Evolutionary conservation across 1,140 invertebrate genomes (phyloP), one percentile per base, ranked within the genome.

Genomic region (Drosophila willistoni): DNA sequence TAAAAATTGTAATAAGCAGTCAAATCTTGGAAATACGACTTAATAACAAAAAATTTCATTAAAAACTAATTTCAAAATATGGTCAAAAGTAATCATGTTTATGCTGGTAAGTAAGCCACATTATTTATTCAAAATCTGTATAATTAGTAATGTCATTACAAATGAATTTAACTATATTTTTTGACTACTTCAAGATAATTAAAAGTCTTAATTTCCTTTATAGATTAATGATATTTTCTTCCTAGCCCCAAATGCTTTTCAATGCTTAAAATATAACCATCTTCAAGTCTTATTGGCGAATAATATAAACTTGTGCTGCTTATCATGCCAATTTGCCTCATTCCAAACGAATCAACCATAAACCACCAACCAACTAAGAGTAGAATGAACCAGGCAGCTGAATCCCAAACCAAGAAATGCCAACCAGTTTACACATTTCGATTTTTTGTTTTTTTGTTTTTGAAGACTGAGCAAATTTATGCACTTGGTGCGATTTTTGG

Each of bases 401-500:
- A 44, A 36, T 33, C 17, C 25, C 13, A 39, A 39, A 56, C 44
- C 51, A 61, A 10, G 22, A 19, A 64, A 34, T 29, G 25, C 19
- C 29, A 63, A 72, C 61, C 79, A 77, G 64, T 61, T 70, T 57
- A 42, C 66, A 47, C 65, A 68, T 81, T 79, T 70, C 29, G 60
- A 55, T 33, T 75, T 39, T 39, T 39, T 0, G 25, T 5, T 25
- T 25, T 25, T 34, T 7, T 7, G 7, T 64, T 25, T 25, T 25
- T 22, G 33, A 22, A 68, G 25, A 56, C 29, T 33, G 51, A n/a
- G 36, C 33, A 70, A 82, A 83, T 89, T 80, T 89, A 89, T 87
- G 73, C 79, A 70, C 56, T 59, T 77, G 76, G 68, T 80, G 84
- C 73, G 73, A 89, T 80, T 62, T 83, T 79, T 79, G 71, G 63